Evolutionary conservation across 2,888 invertebrate species (phyloP).

Genomic region (Phorcus lineatus): DNA sequence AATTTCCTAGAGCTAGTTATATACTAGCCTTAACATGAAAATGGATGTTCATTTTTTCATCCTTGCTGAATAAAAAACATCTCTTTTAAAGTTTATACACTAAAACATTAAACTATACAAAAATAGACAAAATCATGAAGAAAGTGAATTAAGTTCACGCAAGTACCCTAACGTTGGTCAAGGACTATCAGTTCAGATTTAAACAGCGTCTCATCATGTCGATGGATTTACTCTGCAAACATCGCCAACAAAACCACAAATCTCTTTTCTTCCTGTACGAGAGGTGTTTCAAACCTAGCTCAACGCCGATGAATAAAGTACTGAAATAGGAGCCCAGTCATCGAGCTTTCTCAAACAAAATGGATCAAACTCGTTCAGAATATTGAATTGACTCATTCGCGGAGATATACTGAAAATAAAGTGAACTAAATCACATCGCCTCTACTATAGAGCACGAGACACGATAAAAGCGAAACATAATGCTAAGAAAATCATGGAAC

Average conservation of each 20-base stretch:
- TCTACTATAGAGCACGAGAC: background rate
- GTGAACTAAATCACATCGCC: background rate
- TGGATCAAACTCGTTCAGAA: background rate
- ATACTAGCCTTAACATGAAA: too few relatives aligned
- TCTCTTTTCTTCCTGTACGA: background rate
- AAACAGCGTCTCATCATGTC: background rate
- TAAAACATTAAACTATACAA: too few relatives aligned
- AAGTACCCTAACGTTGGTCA: background rate
- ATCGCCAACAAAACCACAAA: background rate
- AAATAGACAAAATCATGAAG: too few relatives aligned
- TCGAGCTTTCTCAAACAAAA: background rate
- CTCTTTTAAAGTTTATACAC: too few relatives aligned
- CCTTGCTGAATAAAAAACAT: too few relatives aligned
- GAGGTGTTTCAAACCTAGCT: background rate
- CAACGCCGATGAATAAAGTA: background rate
- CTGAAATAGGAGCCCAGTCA: background rate
- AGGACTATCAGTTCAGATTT: background rate
- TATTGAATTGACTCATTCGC: background rate
- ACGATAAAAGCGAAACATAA: background rate
- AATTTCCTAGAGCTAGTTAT: too few relatives aligned
- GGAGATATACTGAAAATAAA: background rate
- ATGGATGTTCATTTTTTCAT: too few relatives aligned
- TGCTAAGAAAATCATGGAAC: background rate
- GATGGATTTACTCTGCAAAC: constrained; percentile 2
- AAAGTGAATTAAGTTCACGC: too few relatives aligned